These are phyloP conservation scores for Campoplex capitator DNA, from an alignment of 2,888 invertebrate genomes.

Conservation along the genomic window DNA sequence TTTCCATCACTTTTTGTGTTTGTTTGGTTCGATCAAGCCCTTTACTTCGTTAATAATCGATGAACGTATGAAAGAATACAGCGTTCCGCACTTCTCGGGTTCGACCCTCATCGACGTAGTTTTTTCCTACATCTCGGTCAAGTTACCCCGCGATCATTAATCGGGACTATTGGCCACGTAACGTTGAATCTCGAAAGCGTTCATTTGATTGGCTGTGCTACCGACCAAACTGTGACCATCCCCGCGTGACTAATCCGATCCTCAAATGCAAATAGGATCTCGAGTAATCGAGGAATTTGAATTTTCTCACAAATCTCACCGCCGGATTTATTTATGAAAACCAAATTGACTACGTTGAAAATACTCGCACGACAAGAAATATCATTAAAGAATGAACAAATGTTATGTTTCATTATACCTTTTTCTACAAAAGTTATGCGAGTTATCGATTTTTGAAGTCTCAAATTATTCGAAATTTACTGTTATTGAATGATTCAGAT, in stretches of 20 bases:
- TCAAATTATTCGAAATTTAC: too few species aligned
- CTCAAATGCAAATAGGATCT: constrained; percentile 1
- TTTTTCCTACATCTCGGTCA: constrained; percentile 35
- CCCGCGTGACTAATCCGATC: constrained; percentile 45
- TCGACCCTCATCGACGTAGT: constrained; percentile 33
- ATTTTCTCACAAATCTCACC: background rate
- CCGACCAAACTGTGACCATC: background rate
- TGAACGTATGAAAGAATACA: background rate
- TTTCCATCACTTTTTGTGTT: background rate
- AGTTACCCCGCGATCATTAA: constrained; percentile 47
- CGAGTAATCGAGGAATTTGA: background rate
- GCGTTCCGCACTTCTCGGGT: constrained; percentile 7
- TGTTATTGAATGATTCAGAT: too few species aligned
- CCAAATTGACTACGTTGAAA: background rate
- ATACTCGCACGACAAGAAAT: background rate
- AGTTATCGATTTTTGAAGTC: too few species aligned
- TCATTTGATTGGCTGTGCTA: background rate
- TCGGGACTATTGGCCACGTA: constrained; percentile 38
- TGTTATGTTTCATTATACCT: too few species aligned
- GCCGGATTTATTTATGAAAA: background rate
- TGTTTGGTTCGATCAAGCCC: background rate
- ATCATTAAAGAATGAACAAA: too few species aligned
- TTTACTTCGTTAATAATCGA: background rate
- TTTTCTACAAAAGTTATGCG: too few species aligned
- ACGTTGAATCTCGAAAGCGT: background rate